Evolutionary conservation across 2,113 vertebrate species (phyloP).

Genomic region (Hemichromis elongatus): DNA sequence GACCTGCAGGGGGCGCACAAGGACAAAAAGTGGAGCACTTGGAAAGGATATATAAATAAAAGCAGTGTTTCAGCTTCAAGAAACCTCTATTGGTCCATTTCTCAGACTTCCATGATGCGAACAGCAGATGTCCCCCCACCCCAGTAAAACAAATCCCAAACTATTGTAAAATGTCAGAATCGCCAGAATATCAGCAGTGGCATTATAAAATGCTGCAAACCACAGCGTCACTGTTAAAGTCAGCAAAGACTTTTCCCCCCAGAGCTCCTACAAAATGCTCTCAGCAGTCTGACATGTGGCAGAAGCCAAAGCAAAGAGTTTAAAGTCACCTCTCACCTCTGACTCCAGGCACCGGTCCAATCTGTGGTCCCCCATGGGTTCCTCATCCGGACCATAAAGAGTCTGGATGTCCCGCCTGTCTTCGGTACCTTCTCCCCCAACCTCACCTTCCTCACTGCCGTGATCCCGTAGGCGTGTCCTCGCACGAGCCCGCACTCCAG

Average conservation of each 20-base stretch:
- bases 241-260: conserved; percentile 14
- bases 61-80: conserved; percentile 18
- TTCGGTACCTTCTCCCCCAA: conserved; percentile 37
- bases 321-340: conserved; percentile 56
- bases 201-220: conserved; percentile 22
- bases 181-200: conserved; percentile 8
- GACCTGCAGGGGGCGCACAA: conserved; percentile 64
- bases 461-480: conserved; percentile 79
- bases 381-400: conserved; percentile 75
- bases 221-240: neutral
- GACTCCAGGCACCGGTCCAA: conserved; percentile 81
- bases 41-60: conserved; percentile 3
- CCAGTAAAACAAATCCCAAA: conserved; percentile 13
- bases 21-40: neutral
- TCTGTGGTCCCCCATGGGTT: conserved; percentile 81
- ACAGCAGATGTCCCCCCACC: conserved; percentile 23
- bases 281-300: conserved; percentile 16
- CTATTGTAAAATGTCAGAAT: conserved; percentile 37
- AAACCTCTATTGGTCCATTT: conserved; percentile 37
- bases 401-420: conserved; percentile 35
- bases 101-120: conserved; percentile 14
- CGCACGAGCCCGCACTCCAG: conserved; percentile 75
- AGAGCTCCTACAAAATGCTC: conserved; percentile 6
- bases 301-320: neutral
- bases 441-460: conserved; percentile 67